These are phyloP conservation scores for Enteromius trimaculatus DNA, from an alignment of 2,797 vertebrate genomes.

Conservation along the genomic window DNA sequence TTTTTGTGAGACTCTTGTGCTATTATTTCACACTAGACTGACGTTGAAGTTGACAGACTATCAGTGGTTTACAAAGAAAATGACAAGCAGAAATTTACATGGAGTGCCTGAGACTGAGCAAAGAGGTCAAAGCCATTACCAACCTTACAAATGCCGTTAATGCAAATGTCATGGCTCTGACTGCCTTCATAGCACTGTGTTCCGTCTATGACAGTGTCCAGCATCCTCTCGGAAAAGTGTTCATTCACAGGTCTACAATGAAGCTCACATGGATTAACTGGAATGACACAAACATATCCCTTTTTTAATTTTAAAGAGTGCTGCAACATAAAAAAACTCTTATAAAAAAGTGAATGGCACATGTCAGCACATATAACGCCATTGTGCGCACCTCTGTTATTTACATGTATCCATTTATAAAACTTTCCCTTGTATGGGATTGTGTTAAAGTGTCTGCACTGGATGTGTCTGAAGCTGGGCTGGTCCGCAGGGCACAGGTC, in stretches of 20 bases:
- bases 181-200: slow-evolving; percentile 86
- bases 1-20: not conserved
- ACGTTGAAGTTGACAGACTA: not conserved
- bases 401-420: slow-evolving; percentile 88
- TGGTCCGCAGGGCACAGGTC: slow-evolving; percentile 72
- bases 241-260: slow-evolving; percentile 88
- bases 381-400: slow-evolving; percentile 80
- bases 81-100: slow-evolving; percentile 10
- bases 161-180: slow-evolving; percentile 86
- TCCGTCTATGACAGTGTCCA: slow-evolving; percentile 87
- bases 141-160: slow-evolving; percentile 97
- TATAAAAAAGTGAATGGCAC: not conserved
- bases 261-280: slow-evolving; percentile 92
- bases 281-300: slow-evolving; percentile 17
- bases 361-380: not conserved
- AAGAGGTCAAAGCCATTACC: slow-evolving; percentile 24
- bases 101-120: not conserved
- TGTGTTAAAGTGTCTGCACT: slow-evolving; percentile 90
- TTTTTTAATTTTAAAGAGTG: too few relatives aligned
- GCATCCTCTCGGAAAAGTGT: slow-evolving; percentile 89
- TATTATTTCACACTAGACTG: not conserved
- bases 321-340: not conserved
- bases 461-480: slow-evolving; percentile 86
- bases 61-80: not conserved
- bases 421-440: slow-evolving; percentile 87